These are phyloP conservation scores for Danio kyathit DNA, from an alignment of 2,797 vertebrate genomes.

Conservation along the genomic window DNA sequence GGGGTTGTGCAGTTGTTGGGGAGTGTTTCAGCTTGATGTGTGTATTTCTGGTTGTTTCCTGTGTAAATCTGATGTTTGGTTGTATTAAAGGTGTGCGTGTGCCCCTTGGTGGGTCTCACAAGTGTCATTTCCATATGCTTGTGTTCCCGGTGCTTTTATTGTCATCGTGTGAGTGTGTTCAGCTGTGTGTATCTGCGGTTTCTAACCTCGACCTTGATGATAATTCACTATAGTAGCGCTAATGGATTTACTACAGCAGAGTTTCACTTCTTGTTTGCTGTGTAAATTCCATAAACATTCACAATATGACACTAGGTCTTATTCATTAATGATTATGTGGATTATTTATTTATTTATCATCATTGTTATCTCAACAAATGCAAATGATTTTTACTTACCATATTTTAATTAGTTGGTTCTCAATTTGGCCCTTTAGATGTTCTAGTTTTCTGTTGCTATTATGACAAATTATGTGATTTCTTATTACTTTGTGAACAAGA, in stretches of 20 bases:
- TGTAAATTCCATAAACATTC: not conserved
- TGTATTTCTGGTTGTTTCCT: constrained; percentile 70
- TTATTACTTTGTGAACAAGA: too few species aligned
- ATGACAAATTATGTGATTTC: too few species aligned
- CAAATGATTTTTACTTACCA: too few species aligned
- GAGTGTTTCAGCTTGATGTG: constrained; percentile 81
- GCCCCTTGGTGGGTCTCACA: constrained; percentile 85
- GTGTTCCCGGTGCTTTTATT: constrained; percentile 63
- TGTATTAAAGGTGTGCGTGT: constrained; percentile 85
- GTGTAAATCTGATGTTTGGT: constrained; percentile 84
- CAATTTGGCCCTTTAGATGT: too few species aligned
- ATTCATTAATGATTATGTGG: not conserved
- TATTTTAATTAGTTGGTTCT: too few species aligned
- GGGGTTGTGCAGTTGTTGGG: constrained; percentile 82
- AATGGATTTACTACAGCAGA: too few species aligned
- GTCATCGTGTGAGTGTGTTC: not conserved
- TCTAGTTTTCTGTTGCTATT: too few species aligned
- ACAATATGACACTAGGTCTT: not conserved
- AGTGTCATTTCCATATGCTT: constrained; percentile 88
- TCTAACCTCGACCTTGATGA: not conserved
- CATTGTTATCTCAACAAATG: too few species aligned
- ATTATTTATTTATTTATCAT: not conserved
- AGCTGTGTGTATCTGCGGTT: not conserved
- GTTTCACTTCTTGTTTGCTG: not conserved
- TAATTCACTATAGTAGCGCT: not conserved